A percentile compares a stretch with the other conserved stretches of the same genome.
phyloP scores from a whole-genome alignment of 2,113 vertebrate species.

The Melierax canorus region DNA sequence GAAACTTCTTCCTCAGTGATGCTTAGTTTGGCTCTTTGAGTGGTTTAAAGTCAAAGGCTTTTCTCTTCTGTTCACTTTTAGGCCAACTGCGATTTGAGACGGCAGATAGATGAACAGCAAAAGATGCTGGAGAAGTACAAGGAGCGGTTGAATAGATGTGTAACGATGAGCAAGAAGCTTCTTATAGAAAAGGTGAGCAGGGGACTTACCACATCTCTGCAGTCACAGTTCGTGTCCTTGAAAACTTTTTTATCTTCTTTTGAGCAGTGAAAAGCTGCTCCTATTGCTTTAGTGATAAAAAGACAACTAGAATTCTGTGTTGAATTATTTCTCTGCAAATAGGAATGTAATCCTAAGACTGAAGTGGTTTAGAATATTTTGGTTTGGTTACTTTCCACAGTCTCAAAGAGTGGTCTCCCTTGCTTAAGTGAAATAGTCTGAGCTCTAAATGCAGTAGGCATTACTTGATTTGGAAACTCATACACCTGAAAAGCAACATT shows the following conservation, averaged over 20 bases:
- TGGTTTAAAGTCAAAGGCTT: not conserved
- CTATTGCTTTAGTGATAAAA: not conserved
- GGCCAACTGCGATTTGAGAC: conserved; percentile 96
- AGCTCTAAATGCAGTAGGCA: not conserved
- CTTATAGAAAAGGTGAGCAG: conserved; percentile 93
- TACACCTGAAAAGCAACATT: not conserved
- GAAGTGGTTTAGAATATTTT: not conserved
- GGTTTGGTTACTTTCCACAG: not conserved
- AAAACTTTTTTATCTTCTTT: not conserved
- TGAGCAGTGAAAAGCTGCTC: not conserved
- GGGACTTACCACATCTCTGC: not conserved
- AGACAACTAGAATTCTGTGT: not conserved
- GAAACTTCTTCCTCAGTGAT: not conserved
- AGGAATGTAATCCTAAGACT: not conserved
- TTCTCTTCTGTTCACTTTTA: conserved; percentile 49
- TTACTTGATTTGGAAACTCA: not conserved
- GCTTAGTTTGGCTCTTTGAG: not conserved
- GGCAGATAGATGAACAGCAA: conserved; percentile 97
- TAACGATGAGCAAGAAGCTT: conserved; percentile 99
- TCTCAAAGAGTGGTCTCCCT: not conserved
- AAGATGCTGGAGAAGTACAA: conserved; percentile 99
- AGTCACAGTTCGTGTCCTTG: not conserved
- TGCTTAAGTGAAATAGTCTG: not conserved
- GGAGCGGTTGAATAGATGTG: conserved; percentile 97
- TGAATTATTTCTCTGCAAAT: not conserved